Conservation (phyloP, 2,888 invertebrate genomes). For the Torymus texanus region DNA sequence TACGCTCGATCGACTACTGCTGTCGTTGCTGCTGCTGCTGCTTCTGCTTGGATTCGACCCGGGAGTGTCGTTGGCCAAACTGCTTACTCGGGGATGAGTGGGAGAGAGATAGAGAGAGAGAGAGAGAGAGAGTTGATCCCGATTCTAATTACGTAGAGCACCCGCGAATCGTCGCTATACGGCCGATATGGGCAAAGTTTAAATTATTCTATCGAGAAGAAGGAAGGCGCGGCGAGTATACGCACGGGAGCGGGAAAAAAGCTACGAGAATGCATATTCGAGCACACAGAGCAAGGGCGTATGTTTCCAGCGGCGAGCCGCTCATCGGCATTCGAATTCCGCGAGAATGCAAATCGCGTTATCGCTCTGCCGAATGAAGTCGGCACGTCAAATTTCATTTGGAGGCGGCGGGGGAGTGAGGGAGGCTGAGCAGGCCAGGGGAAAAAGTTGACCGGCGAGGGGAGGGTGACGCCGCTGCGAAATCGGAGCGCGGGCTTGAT, state of each 20-base stretch:
- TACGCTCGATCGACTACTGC: constrained; percentile 35
- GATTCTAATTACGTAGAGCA: constrained; percentile 54
- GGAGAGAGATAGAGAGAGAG: too few relatives aligned
- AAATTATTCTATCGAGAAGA: constrained; percentile 57
- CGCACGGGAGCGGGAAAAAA: background rate
- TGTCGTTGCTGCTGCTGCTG: background rate
- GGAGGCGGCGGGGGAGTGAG: background rate
- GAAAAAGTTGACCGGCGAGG: background rate
- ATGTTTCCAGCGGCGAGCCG: too few relatives aligned
- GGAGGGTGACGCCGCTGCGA: constrained; percentile 48
- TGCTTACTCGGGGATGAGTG: background rate
- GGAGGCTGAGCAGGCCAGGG: background rate
- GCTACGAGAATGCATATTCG: background rate
- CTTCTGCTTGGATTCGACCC: constrained; percentile 23
- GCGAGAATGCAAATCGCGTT: constrained; percentile 53
- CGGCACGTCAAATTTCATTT: constrained; percentile 46
- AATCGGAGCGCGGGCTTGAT: constrained; percentile 34
- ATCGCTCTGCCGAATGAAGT: constrained; percentile 29
- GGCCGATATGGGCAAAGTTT: constrained; percentile 57
- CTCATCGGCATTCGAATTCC: constrained; percentile 25
- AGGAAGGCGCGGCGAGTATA: background rate
- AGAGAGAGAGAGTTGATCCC: background rate
- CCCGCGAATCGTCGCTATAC: constrained; percentile 34
- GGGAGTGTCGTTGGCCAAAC: constrained; percentile 41
- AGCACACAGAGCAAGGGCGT: background rate